These are phyloP conservation scores for Drosophila repletoides DNA, from an alignment of 1,140 invertebrate genomes.

Conservation along the genomic window DNA sequence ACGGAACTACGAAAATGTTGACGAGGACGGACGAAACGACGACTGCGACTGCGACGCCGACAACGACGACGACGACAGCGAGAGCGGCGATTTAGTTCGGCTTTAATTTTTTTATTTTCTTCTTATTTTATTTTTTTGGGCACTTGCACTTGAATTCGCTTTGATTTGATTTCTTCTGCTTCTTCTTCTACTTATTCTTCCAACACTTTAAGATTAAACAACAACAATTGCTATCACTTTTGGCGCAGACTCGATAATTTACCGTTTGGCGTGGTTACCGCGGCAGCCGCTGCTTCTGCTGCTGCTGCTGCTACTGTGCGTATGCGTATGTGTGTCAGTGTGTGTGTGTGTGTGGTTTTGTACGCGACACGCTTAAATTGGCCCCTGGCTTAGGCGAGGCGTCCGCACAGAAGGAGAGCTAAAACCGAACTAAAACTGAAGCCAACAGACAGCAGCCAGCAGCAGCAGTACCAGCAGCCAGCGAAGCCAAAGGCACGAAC, in stretches of 20 bases:
- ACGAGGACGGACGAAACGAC: background rate
- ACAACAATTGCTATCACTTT: slow-evolving; percentile 64
- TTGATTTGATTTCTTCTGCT: slow-evolving; percentile 21
- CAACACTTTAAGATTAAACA: slow-evolving; percentile 56
- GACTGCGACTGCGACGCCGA: slow-evolving; percentile 5
- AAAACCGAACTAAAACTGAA: slow-evolving; percentile 74
- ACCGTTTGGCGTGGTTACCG: slow-evolving; percentile 72
- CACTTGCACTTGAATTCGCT: slow-evolving; percentile 23
- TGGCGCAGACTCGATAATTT: slow-evolving; percentile 78
- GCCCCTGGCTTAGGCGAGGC: slow-evolving; percentile 38
- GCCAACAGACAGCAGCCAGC: slow-evolving; percentile 22
- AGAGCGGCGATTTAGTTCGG: background rate
- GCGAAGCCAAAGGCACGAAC: slow-evolving; percentile 15
- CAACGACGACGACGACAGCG: background rate
- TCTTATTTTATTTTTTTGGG: no score
- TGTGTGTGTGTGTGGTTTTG: slow-evolving; percentile 27
- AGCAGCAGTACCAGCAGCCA: slow-evolving; percentile 25
- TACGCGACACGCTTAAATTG: slow-evolving; percentile 56
- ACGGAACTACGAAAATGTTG: slow-evolving; percentile 2
- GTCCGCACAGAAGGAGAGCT: slow-evolving; percentile 77
- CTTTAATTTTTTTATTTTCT: no score
- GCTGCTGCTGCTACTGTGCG: slow-evolving; percentile 8
- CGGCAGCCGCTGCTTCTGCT: slow-evolving; percentile 39
- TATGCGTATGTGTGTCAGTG: slow-evolving; percentile 16
- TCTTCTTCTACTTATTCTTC: no score